These are phyloP conservation scores for Serilophus lunatus DNA, from an alignment of 2,113 vertebrate species.

Conservation along the genomic window DNA sequence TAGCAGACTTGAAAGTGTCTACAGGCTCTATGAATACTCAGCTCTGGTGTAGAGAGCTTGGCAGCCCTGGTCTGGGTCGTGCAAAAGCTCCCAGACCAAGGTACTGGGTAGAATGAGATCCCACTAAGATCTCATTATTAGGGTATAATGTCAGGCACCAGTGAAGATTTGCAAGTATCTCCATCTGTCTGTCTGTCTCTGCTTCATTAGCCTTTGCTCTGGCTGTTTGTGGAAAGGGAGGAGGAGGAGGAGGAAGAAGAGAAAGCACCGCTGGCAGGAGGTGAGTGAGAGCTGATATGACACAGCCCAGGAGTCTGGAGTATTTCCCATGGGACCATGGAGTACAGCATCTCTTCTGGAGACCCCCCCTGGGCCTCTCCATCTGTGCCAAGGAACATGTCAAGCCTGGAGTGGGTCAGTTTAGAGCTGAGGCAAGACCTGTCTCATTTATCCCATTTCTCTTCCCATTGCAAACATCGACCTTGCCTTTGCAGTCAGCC, in stretches of 20 bases:
- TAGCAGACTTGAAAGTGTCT: conserved; percentile 45
- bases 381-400: background rate
- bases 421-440: background rate
- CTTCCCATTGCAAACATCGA: fast-evolving
- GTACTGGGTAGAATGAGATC: background rate
- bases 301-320: background rate
- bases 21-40: background rate
- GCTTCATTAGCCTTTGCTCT: background rate
- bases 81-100: background rate
- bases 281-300: background rate
- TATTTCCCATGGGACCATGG: fast-evolving
- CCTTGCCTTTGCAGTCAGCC: background rate
- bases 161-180: background rate
- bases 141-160: background rate
- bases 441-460: background rate
- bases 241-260: background rate
- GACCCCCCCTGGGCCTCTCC: fast-evolving
- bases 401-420: background rate
- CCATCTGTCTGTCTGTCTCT: background rate
- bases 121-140: background rate
- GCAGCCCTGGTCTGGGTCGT: background rate
- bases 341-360: background rate
- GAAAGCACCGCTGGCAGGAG: fast-evolving
- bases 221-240: background rate
- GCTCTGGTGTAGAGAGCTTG: background rate